phyloP scores from a whole-genome alignment of 2,888 invertebrate species.

The Mesorhabditis belari region DNA sequence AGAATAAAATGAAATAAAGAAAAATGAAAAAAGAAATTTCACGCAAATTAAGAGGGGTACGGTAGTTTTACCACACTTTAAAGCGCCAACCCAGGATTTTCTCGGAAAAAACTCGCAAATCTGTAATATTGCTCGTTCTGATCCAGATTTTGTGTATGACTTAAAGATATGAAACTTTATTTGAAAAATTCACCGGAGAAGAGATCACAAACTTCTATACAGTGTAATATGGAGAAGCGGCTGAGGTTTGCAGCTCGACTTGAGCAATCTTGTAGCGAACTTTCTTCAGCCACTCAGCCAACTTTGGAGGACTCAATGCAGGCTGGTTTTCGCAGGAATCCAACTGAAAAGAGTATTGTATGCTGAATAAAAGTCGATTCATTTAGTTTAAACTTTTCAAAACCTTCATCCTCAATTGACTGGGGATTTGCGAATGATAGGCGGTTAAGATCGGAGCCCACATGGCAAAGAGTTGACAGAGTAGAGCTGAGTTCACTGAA shows the following conservation, averaged over 20 bases:
- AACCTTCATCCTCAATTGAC: slow-evolving; percentile 34
- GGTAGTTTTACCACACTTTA: no score
- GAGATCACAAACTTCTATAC: slow-evolving; percentile 22
- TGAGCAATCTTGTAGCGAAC: slow-evolving; percentile 97
- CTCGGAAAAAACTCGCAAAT: no score
- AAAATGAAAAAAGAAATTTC: no score
- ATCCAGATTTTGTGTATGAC: no score
- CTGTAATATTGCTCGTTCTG: no score
- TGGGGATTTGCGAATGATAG: slow-evolving; percentile 70
- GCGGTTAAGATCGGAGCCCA: slow-evolving; percentile 93
- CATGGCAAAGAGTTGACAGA: slow-evolving; percentile 65
- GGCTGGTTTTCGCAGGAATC: slow-evolving; percentile 80
- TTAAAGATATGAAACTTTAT: no score
- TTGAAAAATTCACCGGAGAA: neutral
- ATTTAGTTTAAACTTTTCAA: neutral
- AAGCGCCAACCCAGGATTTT: no score
- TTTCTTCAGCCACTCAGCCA: slow-evolving; percentile 71
- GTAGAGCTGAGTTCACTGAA: slow-evolving; percentile 30
- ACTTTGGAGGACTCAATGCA: slow-evolving; percentile 55
- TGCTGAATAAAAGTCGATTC: neutral
- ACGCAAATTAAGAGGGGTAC: no score
- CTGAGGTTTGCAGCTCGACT: slow-evolving; percentile 83
- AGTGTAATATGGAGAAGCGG: slow-evolving; percentile 77
- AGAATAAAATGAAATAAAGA: no score
- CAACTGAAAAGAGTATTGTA: slow-evolving; percentile 54